A percentile compares a stretch with the other conserved stretches of the same genome.
These are phyloP conservation scores for Lymantria dispar DNA, from an alignment of 2,888 invertebrate genomes.

Conservation along the genomic window DNA sequence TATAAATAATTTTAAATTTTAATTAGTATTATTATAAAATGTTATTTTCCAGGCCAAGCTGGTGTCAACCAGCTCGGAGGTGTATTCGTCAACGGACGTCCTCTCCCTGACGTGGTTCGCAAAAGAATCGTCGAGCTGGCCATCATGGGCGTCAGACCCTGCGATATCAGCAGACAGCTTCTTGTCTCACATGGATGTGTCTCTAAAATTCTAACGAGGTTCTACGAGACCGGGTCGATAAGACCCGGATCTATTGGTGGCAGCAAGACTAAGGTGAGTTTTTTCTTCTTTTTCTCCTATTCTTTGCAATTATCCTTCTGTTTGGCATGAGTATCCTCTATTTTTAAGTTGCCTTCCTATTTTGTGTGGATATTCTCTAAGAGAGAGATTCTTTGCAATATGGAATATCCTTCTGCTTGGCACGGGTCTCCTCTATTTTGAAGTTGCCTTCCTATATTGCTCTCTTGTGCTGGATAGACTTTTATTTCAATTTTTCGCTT, in stretches of 20 bases:
- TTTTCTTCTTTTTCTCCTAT: not conserved
- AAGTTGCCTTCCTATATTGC: too few relatives aligned
- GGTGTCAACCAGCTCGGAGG: slow-evolving; percentile 98
- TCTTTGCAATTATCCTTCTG: too few relatives aligned
- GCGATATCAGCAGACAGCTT: slow-evolving; percentile 97
- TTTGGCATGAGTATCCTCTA: too few relatives aligned
- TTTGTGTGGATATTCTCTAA: too few relatives aligned
- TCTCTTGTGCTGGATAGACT: too few relatives aligned
- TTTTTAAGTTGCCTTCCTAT: too few relatives aligned
- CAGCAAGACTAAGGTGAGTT: slow-evolving; percentile 94
- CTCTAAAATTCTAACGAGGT: slow-evolving; percentile 97
- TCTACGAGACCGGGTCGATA: slow-evolving; percentile 98
- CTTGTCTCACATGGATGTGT: slow-evolving; percentile 98
- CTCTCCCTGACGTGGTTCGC: slow-evolving; percentile 96
- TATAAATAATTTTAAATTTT: too few relatives aligned
- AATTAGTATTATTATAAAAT: too few relatives aligned
- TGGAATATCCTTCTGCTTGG: too few relatives aligned
- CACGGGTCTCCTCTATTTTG: too few relatives aligned
- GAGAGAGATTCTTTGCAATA: too few relatives aligned
- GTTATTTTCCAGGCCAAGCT: slow-evolving; percentile 90
- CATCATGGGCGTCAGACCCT: slow-evolving; percentile 95
- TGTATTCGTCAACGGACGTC: slow-evolving; percentile 98
- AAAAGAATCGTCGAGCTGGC: slow-evolving; percentile 97
- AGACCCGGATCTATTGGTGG: slow-evolving; percentile 97
- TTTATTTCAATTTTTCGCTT: too few relatives aligned